Conservation (phyloP, 1,140 invertebrate species). For the Drosophila chauvacae region DNA sequence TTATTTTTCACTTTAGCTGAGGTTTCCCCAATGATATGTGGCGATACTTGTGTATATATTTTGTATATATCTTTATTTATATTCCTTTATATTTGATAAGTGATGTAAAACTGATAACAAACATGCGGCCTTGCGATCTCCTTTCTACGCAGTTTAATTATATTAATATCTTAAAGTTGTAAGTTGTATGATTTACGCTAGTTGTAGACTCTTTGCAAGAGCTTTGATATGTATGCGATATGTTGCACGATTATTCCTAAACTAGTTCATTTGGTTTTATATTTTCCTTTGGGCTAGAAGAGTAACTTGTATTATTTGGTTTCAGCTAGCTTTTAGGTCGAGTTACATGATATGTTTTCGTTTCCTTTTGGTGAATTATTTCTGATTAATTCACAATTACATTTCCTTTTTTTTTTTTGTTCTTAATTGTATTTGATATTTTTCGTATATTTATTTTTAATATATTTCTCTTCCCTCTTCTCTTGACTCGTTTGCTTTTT, state of each 20-base stretch:
- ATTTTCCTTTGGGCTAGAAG: slow-evolving; percentile 13
- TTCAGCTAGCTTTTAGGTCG: slow-evolving; percentile 33
- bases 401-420: not conserved
- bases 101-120: slow-evolving; percentile 70
- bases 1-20: slow-evolving; percentile 23
- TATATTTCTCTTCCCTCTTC: too few relatives aligned
- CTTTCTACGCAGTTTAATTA: slow-evolving; percentile 26
- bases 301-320: slow-evolving; percentile 10
- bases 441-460: not conserved
- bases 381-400: not conserved
- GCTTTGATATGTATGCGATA: slow-evolving; percentile 79
- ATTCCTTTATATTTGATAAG: slow-evolving; percentile 3
- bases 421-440: not conserved
- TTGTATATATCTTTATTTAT: not conserved
- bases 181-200: slow-evolving; percentile 47
- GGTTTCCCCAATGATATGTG: slow-evolving; percentile 45
- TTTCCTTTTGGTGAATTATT: slow-evolving; percentile 3
- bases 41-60: slow-evolving; percentile 27
- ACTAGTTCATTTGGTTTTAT: slow-evolving; percentile 64
- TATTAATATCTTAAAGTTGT: slow-evolving; percentile 23
- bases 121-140: slow-evolving; percentile 18
- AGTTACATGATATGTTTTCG: slow-evolving; percentile 65
- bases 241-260: slow-evolving; percentile 53
- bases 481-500: not conserved
- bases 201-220: slow-evolving; percentile 69